Base-by-base conservation (phyloP, 2,113 vertebrate species). In the Gadus macrocephalus region DNA sequence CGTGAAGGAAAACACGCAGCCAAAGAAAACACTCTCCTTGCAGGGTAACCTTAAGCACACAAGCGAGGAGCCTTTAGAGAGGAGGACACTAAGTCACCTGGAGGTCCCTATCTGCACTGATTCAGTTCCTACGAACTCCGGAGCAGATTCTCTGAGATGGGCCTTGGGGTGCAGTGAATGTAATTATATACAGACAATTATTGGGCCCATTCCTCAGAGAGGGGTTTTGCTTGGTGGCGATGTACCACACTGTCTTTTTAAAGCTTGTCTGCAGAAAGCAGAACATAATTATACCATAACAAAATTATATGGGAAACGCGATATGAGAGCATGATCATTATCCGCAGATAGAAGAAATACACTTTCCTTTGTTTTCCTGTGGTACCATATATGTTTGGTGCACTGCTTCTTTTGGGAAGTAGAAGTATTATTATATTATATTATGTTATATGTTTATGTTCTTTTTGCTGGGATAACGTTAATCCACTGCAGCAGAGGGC, bases 171-270 rank as follows among this genome's bases (percentile, higher is more conserved):
- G 81, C 68, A 83, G 78, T 81, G 78, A 83, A 75, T 81, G 87
- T 89, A 87, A 88, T 90, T 87, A 89, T 84, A 89, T 83, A 83
- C 72, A 73, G 68, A 83, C 83, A 89, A 87, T 88, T 87, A 89
- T 87, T 87, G 78, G 88, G 78, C 73, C 77, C 11, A 58, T 56
- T 81, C 79, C 75, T 82, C 76, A 77, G 72, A 85, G 81, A 86
- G 72, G 75, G 74, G 72, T 83, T 83, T 84, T 79, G 81, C 84
- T 83, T 63, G 72, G 75, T 69, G 66, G 68, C 85, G 87, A 85
- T 68, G 76, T 70, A 78, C 74, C 82, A 78, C 81, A 73, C 61
- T 49, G 69, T 74, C 85, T 89, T 86, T 89, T 78, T 75, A 77
- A 78, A 80, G 81, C 56, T 12, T 75, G 53, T 53, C 83, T 79